A percentile compares a stretch with the other conserved stretches of the same genome.
Evolutionary conservation across 2,797 vertebrate species (phyloP).

Genomic region (Eulemur albifrons): DNA sequence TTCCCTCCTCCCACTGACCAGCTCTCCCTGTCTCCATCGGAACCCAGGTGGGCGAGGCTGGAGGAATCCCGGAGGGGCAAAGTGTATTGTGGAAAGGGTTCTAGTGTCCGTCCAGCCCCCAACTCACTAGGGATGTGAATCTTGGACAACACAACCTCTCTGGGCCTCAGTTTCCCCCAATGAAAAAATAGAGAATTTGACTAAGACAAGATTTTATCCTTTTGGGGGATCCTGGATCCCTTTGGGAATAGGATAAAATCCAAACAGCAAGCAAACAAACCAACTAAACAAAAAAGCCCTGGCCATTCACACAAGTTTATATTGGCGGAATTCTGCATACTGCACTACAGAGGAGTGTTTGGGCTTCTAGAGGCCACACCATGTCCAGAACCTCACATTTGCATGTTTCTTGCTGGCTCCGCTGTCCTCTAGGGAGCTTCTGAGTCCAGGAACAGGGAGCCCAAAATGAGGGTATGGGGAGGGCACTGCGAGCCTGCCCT

Average conservation of each 20-base stretch:
- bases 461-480: not conserved
- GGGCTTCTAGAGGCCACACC: not conserved
- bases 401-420: not conserved
- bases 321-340: not conserved
- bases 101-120: not conserved
- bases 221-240: not conserved
- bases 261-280: not conserved
- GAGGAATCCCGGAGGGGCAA: not conserved
- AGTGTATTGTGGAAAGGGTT: accelerated
- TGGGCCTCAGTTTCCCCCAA: not conserved
- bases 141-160: not conserved
- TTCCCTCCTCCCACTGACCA: accelerated
- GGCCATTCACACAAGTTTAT: too few relatives aligned
- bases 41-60: not conserved
- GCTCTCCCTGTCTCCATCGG: accelerated
- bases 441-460: not conserved
- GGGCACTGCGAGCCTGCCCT: not conserved
- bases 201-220: not conserved
- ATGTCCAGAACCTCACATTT: not conserved
- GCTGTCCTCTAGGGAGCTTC: not conserved
- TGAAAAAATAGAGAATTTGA: not conserved
- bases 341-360: not conserved
- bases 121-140: not conserved
- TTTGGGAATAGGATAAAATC: not conserved
- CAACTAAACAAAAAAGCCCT: not conserved